These are phyloP conservation scores for Campoletis sonorensis DNA, from an alignment of 1,140 invertebrate genomes.

Conservation along the genomic window DNA sequence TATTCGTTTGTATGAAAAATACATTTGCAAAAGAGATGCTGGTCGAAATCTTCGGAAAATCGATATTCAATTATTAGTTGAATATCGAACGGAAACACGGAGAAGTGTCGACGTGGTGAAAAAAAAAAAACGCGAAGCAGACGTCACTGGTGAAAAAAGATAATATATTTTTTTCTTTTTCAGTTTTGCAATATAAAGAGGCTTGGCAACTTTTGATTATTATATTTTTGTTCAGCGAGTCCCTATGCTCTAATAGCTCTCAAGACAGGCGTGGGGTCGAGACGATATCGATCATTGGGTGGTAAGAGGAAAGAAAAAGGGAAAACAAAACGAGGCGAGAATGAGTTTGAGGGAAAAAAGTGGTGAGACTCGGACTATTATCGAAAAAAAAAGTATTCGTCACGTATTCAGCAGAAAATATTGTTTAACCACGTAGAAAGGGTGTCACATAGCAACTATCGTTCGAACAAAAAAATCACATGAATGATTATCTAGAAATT, in stretches of 20 bases:
- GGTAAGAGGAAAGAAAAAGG: background rate
- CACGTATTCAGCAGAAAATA: background rate
- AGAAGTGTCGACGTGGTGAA: too few relatives aligned
- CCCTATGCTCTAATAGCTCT: background rate
- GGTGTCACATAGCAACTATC: background rate
- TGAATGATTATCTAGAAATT: background rate
- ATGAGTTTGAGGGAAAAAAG: background rate
- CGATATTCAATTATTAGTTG: too few relatives aligned
- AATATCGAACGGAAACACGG: too few relatives aligned
- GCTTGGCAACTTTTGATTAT: background rate
- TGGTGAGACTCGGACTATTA: background rate
- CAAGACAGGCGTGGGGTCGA: background rate
- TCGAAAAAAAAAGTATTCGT: background rate
- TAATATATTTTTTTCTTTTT: too few relatives aligned
- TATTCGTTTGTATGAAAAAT: too few relatives aligned
- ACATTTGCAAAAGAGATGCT: too few relatives aligned
- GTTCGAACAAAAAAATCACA: background rate
- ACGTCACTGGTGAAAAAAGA: too few relatives aligned
- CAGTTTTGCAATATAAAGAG: too few relatives aligned
- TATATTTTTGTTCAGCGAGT: background rate
- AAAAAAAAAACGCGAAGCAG: too few relatives aligned
- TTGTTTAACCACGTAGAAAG: background rate
- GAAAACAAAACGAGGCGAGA: background rate
- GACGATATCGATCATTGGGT: slow-evolving; percentile 3
- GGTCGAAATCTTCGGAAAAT: too few relatives aligned